A percentile compares a stretch with the other conserved stretches of the same genome.
Evolutionary conservation across 2,797 vertebrate species (phyloP).

Genomic region (Mionectes olivaceus): DNA sequence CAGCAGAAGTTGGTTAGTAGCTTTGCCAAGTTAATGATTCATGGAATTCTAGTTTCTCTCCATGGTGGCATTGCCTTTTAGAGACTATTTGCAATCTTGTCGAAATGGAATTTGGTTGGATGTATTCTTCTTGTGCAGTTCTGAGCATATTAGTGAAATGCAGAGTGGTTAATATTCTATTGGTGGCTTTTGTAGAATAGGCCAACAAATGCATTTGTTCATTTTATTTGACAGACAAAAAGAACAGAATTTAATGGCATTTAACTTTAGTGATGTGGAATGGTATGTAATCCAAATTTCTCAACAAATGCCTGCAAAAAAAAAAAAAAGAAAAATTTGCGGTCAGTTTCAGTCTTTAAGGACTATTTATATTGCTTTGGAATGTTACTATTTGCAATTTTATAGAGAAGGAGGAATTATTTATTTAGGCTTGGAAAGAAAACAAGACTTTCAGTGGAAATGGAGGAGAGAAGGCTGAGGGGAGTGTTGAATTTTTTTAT

Average conservation of each 20-base stretch:
- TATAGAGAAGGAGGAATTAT: neutral
- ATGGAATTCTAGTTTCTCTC: neutral
- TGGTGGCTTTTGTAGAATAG: neutral
- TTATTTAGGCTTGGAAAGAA: neutral
- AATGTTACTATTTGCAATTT: neutral
- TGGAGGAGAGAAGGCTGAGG: neutral
- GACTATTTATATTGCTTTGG: neutral
- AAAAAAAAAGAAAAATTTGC: neutral
- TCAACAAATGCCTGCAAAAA: neutral
- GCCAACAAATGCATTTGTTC: neutral
- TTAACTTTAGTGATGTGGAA: neutral
- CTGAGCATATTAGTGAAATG: neutral
- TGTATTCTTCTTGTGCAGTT: neutral
- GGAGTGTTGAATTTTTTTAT: neutral
- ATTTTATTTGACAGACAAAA: neutral
- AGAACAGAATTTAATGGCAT: neutral
- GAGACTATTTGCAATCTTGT: neutral
- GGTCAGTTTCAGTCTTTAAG: neutral
- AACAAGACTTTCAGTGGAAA: neutral
- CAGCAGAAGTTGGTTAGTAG: neutral
- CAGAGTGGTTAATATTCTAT: neutral
- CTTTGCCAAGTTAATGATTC: neutral
- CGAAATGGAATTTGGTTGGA: neutral
- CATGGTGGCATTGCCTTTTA: neutral
- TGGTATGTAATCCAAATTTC: neutral